Conservation (phyloP, 1,140 invertebrate genomes). For the Drosophila sp. region DNA sequence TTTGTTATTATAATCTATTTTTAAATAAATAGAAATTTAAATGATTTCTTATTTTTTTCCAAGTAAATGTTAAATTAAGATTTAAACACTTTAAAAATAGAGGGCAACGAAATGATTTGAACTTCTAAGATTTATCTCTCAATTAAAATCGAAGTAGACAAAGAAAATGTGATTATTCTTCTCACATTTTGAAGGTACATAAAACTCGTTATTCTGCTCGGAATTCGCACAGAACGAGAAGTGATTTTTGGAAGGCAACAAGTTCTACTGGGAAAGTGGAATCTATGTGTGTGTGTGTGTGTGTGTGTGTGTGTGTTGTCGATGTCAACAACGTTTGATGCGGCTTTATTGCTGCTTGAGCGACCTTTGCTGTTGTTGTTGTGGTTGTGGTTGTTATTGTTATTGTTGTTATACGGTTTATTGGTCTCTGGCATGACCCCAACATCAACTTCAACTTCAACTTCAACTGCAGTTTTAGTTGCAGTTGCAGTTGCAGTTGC, state of each 20-base stretch:
- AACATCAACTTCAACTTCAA: constrained; percentile 6
- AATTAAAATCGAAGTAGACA: too few relatives aligned
- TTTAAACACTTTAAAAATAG: too few relatives aligned
- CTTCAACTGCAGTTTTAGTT: background rate
- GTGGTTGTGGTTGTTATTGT: constrained; percentile 17
- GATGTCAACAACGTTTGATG: constrained; percentile 62
- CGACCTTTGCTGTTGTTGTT: constrained; percentile 32
- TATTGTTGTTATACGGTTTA: constrained; percentile 51
- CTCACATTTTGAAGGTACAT: too few relatives aligned
- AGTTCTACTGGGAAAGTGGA: background rate
- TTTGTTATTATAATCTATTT: too few relatives aligned
- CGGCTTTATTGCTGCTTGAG: constrained; percentile 67
- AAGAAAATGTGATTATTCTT: too few relatives aligned
- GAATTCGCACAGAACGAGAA: background rate
- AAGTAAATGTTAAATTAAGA: too few relatives aligned
- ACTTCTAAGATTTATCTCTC: too few relatives aligned
- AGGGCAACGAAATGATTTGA: too few relatives aligned
- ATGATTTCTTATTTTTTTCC: too few relatives aligned
- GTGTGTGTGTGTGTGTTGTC: constrained; percentile 26
- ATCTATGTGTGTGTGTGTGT: constrained; percentile 1
- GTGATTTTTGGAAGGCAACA: background rate
- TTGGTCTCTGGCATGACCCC: constrained; percentile 55
- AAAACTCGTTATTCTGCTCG: too few relatives aligned
- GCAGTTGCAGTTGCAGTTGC: background rate
- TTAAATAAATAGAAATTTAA: too few relatives aligned